Evolutionary conservation across 2,888 invertebrate genomes (phyloP).

Genomic region (Caenorhabditis imperialis): DNA sequence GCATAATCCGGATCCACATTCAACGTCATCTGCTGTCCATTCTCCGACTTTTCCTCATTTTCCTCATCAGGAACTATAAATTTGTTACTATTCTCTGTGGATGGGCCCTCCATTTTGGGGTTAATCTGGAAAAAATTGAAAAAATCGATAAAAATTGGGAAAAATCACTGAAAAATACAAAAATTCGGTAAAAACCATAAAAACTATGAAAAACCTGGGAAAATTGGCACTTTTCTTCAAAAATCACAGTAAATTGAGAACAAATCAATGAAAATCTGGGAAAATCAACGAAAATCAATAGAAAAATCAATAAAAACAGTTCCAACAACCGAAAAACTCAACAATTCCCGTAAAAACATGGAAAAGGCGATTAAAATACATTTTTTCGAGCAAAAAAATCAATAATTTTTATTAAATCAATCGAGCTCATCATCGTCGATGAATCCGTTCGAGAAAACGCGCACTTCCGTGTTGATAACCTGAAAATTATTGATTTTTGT

Average conservation of each 20-base stretch:
- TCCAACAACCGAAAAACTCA: background rate
- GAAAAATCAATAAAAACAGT: background rate
- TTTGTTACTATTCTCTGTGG: background rate
- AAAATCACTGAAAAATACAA: background rate
- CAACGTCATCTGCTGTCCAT: conserved; percentile 2
- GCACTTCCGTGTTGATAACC: conserved; percentile 8
- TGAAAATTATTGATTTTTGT: conserved; percentile 32
- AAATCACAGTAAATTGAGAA: background rate
- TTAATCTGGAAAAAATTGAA: background rate
- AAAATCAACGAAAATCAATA: background rate
- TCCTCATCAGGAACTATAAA: conserved; percentile 15
- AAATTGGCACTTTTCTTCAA: background rate
- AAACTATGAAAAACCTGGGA: background rate
- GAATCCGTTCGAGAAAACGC: conserved; percentile 43
- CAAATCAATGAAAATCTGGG: background rate
- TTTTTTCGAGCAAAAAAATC: background rate
- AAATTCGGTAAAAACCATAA: background rate
- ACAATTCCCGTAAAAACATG: background rate
- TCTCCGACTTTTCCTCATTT: background rate
- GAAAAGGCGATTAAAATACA: background rate
- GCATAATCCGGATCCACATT: conserved; percentile 47
- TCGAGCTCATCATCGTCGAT: conserved; percentile 53
- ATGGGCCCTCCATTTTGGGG: conserved; percentile 15
- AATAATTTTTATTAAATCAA: conserved; percentile 5
- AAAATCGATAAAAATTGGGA: background rate